phyloP scores from a whole-genome alignment of 2,888 invertebrate genomes.

The Platycheirus albimanus region DNA sequence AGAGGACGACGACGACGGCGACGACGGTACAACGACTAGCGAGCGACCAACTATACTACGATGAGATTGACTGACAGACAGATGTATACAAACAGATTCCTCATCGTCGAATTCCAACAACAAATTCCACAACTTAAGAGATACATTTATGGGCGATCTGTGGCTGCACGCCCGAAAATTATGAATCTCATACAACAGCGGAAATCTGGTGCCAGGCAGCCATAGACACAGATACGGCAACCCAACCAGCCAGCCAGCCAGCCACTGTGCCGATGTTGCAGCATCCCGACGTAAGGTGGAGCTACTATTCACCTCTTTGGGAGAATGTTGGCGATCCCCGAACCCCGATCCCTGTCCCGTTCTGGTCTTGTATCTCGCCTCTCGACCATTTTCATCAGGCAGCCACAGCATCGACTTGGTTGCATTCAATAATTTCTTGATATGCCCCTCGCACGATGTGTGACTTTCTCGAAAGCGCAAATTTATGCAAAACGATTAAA shows the following conservation, averaged over 20 bases:
- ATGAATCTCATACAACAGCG: conserved; percentile 52
- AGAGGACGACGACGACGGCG: too few species aligned
- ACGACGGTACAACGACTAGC: too few species aligned
- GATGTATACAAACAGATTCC: conserved; percentile 68
- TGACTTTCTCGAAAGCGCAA: conserved; percentile 49
- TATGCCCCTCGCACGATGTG: conserved; percentile 3
- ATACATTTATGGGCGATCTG: conserved; percentile 13
- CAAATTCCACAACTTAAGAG: conserved; percentile 21
- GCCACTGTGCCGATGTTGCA: conserved; percentile 17
- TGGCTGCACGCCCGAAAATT: conserved; percentile 50
- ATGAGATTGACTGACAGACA: conserved; percentile 72
- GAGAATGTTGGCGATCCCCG: background rate
- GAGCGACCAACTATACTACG: background rate
- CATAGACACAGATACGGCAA: too few species aligned
- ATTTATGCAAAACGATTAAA: conserved; percentile 70
- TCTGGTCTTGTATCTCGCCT: background rate
- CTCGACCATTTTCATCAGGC: conserved; percentile 26
- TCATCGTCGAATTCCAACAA: conserved; percentile 38
- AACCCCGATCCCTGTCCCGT: background rate
- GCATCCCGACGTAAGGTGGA: conserved; percentile 66
- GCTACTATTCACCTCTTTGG: conserved; percentile 15
- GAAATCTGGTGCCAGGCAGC: conserved; percentile 67
- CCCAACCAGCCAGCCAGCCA: too few species aligned
- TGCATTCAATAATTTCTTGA: conserved; percentile 12
- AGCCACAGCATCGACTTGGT: conserved; percentile 1